These are phyloP conservation scores for Cryptophagus acutangulus DNA, from an alignment of 2,888 invertebrate species.

Conservation along the genomic window DNA sequence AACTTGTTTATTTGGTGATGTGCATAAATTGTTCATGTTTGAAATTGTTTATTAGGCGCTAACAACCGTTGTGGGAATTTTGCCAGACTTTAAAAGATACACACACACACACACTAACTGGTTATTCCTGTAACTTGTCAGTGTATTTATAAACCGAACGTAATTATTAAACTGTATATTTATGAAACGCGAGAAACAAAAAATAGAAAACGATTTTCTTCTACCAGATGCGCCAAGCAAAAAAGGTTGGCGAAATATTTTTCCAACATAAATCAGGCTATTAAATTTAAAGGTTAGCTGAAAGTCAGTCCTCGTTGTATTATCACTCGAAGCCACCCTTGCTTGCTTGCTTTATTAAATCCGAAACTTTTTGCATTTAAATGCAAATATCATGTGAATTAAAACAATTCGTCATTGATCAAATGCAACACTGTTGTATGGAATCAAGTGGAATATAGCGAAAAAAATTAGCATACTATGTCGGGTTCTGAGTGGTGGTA, in stretches of 20 bases:
- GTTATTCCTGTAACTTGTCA: conserved; percentile 7
- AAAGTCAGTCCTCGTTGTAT: conserved; percentile 1
- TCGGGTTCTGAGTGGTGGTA: no score
- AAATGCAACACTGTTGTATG: no score
- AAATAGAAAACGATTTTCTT: neutral
- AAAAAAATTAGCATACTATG: no score
- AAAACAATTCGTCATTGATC: no score
- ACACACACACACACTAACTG: conserved; percentile 6
- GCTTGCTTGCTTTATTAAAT: no score
- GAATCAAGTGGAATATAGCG: no score
- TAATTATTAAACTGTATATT: no score
- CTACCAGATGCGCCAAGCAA: neutral
- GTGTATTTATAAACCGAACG: neutral
- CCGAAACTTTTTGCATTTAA: no score
- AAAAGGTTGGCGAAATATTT: neutral
- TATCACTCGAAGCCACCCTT: no score
- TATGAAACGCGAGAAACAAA: neutral
- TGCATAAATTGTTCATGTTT: conserved; percentile 12
- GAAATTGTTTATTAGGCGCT: conserved; percentile 24
- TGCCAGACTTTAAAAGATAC: conserved; percentile 16
- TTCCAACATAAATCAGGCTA: neutral
- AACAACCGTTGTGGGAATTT: conserved; percentile 22
- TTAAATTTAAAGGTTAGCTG: neutral
- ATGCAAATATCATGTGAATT: no score
- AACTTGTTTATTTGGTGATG: conserved; percentile 1